Base-by-base conservation (phyloP, 1,140 invertebrate species). In the Pogonomyrmex barbatus region DNA sequence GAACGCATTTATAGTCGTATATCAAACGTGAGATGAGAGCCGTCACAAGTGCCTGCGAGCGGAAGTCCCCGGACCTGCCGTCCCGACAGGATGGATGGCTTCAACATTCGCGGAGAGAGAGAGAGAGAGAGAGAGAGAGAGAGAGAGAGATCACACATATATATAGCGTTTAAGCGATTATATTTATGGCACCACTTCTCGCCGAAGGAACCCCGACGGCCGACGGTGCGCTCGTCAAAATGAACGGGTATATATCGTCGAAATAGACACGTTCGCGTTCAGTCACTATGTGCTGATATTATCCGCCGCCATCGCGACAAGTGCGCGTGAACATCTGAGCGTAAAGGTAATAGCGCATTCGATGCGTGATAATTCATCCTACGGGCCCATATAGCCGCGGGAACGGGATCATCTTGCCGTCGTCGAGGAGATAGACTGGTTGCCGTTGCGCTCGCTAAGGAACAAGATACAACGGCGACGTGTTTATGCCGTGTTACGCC, bases 101-200 rank as follows among this genome's bases (percentile, higher is more conserved):
- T 76, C 24, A 14, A 39, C 33, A 12, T 78, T 82, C 42, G 50
- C 63, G 52, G 56, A 54, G 65, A 84, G 79, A 77, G 42, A 77
- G 79, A 67, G 24, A 68, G 9, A 24, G 24, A 24, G 24, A 24
- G 24, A 24, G 24, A 24, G 24, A 24, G 24, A 24, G 24, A 24
- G 24, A 24, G 24, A 24, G 24, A 24, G 24, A 24, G 24, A 24
- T 24, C 24, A 24, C 24, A 30, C 60, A 45, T 36, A 6, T 76
- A 65, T 52, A 56, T 52, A 17, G 52, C 87, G 75, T 88, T 75
- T 88, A 89, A 79, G 45, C 88, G 82, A 86, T 88, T 75, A 83
- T 88, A 88, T 88, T 85, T 86, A 86, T 60, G 82, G 54, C 36
- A 24, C 42, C 87, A 79, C 52, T 79, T 89, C 75, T 54, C 42